Conservation (phyloP, 1,140 invertebrate species). For the Pentalonia nigronervosa region DNA sequence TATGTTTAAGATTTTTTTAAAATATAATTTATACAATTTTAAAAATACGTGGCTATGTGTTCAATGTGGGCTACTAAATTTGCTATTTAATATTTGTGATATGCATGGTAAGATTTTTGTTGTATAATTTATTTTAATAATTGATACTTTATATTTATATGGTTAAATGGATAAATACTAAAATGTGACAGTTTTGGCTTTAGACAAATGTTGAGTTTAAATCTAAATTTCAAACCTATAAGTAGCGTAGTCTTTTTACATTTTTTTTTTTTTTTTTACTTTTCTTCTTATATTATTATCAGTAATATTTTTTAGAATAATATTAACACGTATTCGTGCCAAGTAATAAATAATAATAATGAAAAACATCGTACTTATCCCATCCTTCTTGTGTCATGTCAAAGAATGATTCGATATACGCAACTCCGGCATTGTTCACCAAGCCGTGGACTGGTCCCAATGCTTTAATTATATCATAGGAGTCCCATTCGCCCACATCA, state of each 20-base stretch:
- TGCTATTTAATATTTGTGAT: neutral
- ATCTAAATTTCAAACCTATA: neutral
- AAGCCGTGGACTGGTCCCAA: conserved; percentile 75
- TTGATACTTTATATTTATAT: neutral
- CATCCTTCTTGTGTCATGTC: conserved; percentile 73
- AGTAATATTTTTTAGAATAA: neutral
- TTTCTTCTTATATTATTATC: neutral
- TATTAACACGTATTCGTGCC: neutral
- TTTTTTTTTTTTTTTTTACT: no score
- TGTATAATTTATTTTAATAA: neutral
- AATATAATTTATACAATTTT: neutral
- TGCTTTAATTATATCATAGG: conserved; percentile 68
- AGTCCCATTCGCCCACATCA: conserved; percentile 81
- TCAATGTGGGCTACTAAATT: neutral
- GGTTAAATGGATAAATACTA: neutral
- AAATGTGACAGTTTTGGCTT: neutral
- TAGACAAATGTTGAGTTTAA: neutral
- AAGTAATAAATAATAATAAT: neutral
- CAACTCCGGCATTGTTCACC: conserved; percentile 84
- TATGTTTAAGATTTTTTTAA: no score
- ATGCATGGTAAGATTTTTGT: neutral
- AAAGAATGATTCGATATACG: conserved; percentile 70
- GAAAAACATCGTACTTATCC: conserved; percentile 70
- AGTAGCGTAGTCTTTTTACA: no score
- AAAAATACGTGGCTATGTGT: neutral